Conservation (phyloP, 2,797 vertebrate species). For the Poecile montanus region DNA sequence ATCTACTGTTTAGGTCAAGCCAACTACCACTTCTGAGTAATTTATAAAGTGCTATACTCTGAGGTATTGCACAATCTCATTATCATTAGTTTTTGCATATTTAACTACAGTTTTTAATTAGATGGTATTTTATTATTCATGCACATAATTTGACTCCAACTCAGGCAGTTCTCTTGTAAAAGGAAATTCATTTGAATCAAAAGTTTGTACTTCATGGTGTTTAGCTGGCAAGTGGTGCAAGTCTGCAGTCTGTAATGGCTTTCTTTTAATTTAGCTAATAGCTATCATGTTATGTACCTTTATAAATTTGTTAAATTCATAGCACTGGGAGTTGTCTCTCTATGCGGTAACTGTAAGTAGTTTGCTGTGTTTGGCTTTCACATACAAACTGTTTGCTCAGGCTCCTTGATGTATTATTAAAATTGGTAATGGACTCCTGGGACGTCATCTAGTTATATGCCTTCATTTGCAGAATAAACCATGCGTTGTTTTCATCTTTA, state of each 20-base stretch:
- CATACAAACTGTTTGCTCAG: slow-evolving; percentile 94
- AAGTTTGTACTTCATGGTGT: slow-evolving; percentile 79
- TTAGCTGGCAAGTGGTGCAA: slow-evolving; percentile 83
- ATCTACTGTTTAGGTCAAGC: slow-evolving; percentile 91
- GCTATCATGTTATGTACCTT: slow-evolving; percentile 98
- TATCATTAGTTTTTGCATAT: slow-evolving; percentile 99
- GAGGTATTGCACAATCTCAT: slow-evolving; percentile 99
- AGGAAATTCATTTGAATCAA: slow-evolving; percentile 80
- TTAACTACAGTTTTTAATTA: slow-evolving; percentile 99
- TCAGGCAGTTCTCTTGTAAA: slow-evolving; percentile 83
- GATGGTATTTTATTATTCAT: slow-evolving; percentile 99
- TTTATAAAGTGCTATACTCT: slow-evolving; percentile 96
- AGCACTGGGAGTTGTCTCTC: slow-evolving; percentile 94
- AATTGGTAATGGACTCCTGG: slow-evolving; percentile 99
- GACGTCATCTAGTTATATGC: slow-evolving; percentile 98
- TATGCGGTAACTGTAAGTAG: slow-evolving; percentile 89
- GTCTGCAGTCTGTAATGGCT: slow-evolving; percentile 87
- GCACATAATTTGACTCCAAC: slow-evolving; percentile 98
- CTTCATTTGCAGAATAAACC: slow-evolving; percentile 99
- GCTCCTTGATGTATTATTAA: slow-evolving; percentile 99
- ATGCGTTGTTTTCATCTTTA: slow-evolving; percentile 99
- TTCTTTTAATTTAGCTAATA: slow-evolving; percentile 99
- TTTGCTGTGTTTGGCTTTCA: slow-evolving; percentile 92
- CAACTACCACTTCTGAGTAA: slow-evolving; percentile 93
- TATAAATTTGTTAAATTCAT: slow-evolving; percentile 95